Base-by-base conservation (phyloP, 2,888 invertebrate species). In the Hemicrepidius hirtus region DNA sequence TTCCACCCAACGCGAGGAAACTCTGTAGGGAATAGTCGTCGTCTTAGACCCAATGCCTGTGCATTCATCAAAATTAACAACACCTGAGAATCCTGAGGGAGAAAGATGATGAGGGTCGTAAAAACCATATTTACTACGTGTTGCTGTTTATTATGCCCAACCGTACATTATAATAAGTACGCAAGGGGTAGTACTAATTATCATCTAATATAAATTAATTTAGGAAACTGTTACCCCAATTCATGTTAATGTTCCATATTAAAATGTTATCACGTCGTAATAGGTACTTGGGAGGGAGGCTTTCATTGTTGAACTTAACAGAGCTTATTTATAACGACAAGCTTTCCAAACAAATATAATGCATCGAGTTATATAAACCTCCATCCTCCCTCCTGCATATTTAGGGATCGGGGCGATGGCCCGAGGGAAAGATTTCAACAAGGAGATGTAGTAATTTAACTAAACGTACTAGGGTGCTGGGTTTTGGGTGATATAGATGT, bases 261-360 rank as follows among this genome's bases (percentile, higher is more conserved):
- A 53, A 53, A 53, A 53, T 32, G 53, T 53, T 53, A 28, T 53
- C 53, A 53, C 53, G 28, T 28, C 32, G 13, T 53, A 53, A 53
- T 53, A 53, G 46, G 7, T 20, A 9, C 46, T 18, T 18, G 18
- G 10, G 10, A 9, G 18, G 10, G 10, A 20, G 6, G 32, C 53
- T 53, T 49, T n/a, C n/a, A 53, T 4, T 1, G 13, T 6, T n/a
- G 28, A 28, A 32, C 28, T 53, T 53, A 53, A 32, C 32, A 53
- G 53, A 28, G 28, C 32, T 53, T 53, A 53, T 53, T 53, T 32
- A 53, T 53, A 53, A 13, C 16, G 21, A 21, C 53, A 12, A 13
- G 24, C 53, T 32, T 7, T 10, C 5, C 28, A 28, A 28, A 53
- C 28, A 53, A 53, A 53, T 53, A 53, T 44, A 9, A 44, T 44